A percentile compares a stretch with the other conserved stretches of the same genome.
Conservation (phyloP, 2,113 vertebrate species). For the Ctenodactylus gundi region DNA sequence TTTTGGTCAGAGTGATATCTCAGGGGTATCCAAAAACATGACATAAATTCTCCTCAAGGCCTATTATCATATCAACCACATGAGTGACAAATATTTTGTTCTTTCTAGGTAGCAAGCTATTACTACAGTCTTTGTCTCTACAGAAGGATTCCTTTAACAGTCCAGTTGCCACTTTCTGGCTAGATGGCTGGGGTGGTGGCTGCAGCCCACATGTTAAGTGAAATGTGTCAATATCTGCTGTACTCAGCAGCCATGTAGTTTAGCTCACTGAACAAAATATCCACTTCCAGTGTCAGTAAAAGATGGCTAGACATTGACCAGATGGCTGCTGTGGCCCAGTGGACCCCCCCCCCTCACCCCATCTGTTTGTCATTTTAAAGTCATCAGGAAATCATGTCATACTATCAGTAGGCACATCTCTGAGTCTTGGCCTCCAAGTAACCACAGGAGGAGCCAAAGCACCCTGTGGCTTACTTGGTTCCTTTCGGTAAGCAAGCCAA, state of each 20-base stretch:
- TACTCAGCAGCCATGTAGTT: neutral
- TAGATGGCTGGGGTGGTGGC: neutral
- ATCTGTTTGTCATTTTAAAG: neutral
- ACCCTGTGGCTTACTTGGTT: neutral
- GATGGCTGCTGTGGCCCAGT: neutral
- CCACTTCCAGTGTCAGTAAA: neutral
- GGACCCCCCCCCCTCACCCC: too few species aligned
- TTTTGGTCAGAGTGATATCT: neutral
- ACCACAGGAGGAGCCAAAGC: neutral
- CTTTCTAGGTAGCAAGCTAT: neutral
- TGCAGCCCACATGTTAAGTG: too few species aligned
- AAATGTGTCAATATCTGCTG: neutral
- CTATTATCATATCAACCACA: too few species aligned
- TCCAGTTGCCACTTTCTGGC: neutral
- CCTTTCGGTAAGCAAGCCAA: neutral
- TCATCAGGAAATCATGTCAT: too few species aligned
- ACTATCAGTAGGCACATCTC: neutral
- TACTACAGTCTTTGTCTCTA: neutral
- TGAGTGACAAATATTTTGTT: neutral
- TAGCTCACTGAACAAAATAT: neutral
- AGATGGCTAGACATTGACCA: neutral
- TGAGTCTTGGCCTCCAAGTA: neutral
- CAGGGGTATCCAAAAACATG: neutral
- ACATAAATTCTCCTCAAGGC: neutral
- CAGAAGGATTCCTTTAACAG: neutral